phyloP scores from a whole-genome alignment of 1,140 invertebrate genomes.

The Lordiphosa stackelbergi region DNA sequence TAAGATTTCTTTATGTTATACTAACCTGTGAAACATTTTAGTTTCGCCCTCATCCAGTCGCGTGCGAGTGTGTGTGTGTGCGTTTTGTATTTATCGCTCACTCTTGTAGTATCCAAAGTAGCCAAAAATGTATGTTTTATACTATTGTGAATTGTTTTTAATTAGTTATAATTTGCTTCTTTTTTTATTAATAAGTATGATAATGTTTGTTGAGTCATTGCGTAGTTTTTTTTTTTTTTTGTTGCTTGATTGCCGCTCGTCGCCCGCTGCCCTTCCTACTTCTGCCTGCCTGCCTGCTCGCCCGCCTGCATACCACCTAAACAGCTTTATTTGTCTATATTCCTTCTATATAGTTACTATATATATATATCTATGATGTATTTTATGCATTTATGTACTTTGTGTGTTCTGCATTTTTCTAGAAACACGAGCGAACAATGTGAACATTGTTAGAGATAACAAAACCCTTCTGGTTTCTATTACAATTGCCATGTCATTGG shows the following conservation, averaged over 20 bases:
- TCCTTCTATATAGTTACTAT: too few species aligned
- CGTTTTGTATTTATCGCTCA: constrained; percentile 16
- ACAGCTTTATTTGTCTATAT: neutral
- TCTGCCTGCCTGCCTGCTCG: neutral
- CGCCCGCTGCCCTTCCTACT: neutral
- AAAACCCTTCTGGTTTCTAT: too few species aligned
- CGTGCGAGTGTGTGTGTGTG: constrained; percentile 9
- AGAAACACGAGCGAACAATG: too few species aligned
- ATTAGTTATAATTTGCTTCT: neutral
- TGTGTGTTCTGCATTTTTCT: too few species aligned
- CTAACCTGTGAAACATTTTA: too few species aligned
- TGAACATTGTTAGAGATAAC: too few species aligned
- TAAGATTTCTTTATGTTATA: too few species aligned
- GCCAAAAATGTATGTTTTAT: constrained; percentile 1
- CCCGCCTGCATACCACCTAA: constrained; percentile 7
- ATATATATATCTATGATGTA: too few species aligned
- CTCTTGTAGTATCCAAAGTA: constrained; percentile 7
- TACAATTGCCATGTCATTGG: too few species aligned
- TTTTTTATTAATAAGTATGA: neutral
- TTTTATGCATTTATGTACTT: too few species aligned
- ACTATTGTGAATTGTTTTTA: constrained; percentile 1
- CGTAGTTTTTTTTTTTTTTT: constrained; percentile 5
- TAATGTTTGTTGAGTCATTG: constrained; percentile 1
- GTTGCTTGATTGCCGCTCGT: constrained; percentile 1
- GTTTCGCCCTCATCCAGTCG: too few species aligned